phyloP scores from a whole-genome alignment of 1,140 invertebrate species.

The Danaus melanippus region DNA sequence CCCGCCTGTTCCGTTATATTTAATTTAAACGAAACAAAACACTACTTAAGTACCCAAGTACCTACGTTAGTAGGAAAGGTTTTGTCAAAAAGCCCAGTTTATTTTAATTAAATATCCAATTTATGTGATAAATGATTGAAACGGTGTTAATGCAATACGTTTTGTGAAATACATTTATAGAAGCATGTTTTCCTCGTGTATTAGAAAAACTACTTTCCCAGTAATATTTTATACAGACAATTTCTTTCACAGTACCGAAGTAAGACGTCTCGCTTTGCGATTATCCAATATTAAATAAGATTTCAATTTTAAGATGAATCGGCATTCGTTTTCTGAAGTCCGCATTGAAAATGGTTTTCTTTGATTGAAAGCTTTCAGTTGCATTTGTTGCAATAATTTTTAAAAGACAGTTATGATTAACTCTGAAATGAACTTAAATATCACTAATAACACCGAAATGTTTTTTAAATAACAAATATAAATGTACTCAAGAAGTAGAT shows the following conservation, averaged over 20 bases:
- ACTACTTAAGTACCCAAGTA: slow-evolving; percentile 11
- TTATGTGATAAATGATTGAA: too few relatives aligned
- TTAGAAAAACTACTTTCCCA: slow-evolving; percentile 10
- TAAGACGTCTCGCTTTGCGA: slow-evolving; percentile 32
- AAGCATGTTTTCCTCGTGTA: slow-evolving; percentile 2
- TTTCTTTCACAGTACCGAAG: slow-evolving; percentile 23
- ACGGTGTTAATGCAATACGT: too few relatives aligned
- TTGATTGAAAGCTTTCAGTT: background rate
- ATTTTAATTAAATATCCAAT: too few relatives aligned
- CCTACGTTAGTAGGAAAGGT: slow-evolving; percentile 2
- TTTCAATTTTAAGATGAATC: slow-evolving; percentile 45
- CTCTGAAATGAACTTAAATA: too few relatives aligned
- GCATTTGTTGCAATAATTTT: background rate
- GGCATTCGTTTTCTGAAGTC: slow-evolving; percentile 18
- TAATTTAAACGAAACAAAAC: slow-evolving; percentile 27
- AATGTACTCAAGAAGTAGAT: background rate
- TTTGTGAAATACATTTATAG: too few relatives aligned
- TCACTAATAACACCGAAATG: too few relatives aligned
- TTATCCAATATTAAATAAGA: slow-evolving; percentile 47
- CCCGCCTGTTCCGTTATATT: slow-evolving; percentile 47
- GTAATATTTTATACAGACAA: slow-evolving; percentile 17
- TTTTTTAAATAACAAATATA: background rate
- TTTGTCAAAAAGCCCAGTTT: too few relatives aligned
- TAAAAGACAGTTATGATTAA: too few relatives aligned
- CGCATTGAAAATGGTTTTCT: slow-evolving; percentile 1